Evolutionary conservation across 2,888 invertebrate genomes (phyloP).

Genomic region (Kuschelorhynchus macadamiae): DNA sequence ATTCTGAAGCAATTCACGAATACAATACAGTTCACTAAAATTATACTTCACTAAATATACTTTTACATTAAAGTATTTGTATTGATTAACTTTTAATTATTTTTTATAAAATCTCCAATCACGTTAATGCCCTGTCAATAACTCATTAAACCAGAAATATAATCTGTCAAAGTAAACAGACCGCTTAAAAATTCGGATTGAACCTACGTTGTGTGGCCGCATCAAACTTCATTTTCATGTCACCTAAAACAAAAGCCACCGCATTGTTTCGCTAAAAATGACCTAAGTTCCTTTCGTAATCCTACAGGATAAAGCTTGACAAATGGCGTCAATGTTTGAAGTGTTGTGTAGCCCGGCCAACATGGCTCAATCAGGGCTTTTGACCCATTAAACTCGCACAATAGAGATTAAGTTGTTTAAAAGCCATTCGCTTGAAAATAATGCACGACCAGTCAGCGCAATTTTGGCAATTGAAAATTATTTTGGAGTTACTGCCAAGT

Average conservation of each 20-base stretch:
- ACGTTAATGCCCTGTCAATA: too few relatives aligned
- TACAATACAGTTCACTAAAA: background rate
- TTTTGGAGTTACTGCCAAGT: slow-evolving; percentile 12
- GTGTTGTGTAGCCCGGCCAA: slow-evolving; percentile 44
- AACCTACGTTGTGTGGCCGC: slow-evolving; percentile 12
- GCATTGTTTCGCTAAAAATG: slow-evolving; percentile 43
- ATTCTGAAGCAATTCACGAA: too few relatives aligned
- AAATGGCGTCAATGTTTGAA: slow-evolving; percentile 50
- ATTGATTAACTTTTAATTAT: too few relatives aligned
- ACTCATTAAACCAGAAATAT: too few relatives aligned
- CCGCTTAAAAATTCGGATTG: background rate
- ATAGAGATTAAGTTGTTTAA: slow-evolving; percentile 52
- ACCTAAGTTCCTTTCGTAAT: slow-evolving; percentile 44
- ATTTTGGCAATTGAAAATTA: slow-evolving; percentile 44
- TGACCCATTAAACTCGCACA: slow-evolving; percentile 52
- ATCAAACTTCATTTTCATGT: slow-evolving; percentile 22
- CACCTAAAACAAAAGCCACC: slow-evolving; percentile 32
- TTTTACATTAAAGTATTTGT: too few relatives aligned
- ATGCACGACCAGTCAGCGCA: slow-evolving; percentile 38
- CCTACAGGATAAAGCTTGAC: slow-evolving; percentile 49
- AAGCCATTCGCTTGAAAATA: slow-evolving; percentile 48
- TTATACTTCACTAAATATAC: too few relatives aligned
- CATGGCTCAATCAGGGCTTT: slow-evolving; percentile 48
- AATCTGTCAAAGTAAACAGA: background rate
- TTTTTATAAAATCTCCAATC: too few relatives aligned